A percentile compares a stretch with the other conserved stretches of the same genome.
Conservation (phyloP, 2,888 invertebrate genomes). For the Pyrrhosoma nymphula region DNA sequence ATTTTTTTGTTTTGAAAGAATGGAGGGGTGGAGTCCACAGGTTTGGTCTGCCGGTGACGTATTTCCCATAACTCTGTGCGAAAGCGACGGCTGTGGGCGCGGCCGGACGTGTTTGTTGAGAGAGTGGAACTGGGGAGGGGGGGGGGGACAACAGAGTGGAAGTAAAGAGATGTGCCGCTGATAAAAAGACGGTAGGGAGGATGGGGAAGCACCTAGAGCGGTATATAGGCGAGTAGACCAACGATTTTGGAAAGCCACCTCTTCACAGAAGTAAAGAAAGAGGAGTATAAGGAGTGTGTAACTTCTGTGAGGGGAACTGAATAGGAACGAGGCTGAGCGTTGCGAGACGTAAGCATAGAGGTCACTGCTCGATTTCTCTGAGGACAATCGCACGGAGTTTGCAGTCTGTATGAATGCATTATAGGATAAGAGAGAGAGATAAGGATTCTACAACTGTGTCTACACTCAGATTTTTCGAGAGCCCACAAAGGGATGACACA, state of each 20-base stretch:
- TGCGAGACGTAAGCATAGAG: neutral
- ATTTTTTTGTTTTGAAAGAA: neutral
- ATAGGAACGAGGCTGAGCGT: neutral
- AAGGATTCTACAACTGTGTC: neutral
- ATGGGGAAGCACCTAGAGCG: neutral
- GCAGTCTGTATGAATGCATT: neutral
- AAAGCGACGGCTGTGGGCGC: neutral
- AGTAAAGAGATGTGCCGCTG: no score
- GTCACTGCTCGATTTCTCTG: neutral
- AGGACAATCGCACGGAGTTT: neutral
- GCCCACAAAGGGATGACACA: neutral
- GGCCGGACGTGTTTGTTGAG: neutral
- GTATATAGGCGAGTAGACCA: no score
- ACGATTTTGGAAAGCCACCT: no score
- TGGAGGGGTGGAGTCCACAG: neutral
- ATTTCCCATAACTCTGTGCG: neutral
- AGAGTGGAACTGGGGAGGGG: neutral
- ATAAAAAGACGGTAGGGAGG: no score
- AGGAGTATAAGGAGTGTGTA: no score
- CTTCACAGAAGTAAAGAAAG: no score
- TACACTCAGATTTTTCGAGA: neutral
- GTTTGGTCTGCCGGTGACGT: constrained; percentile 22
- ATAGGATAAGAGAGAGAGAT: neutral
- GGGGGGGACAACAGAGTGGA: neutral
- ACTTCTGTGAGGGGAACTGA: neutral